A percentile compares a stretch with the other conserved stretches of the same genome.
These are phyloP conservation scores for Bradypus variegatus DNA, from an alignment of 2,797 vertebrate species.

Conservation along the genomic window DNA sequence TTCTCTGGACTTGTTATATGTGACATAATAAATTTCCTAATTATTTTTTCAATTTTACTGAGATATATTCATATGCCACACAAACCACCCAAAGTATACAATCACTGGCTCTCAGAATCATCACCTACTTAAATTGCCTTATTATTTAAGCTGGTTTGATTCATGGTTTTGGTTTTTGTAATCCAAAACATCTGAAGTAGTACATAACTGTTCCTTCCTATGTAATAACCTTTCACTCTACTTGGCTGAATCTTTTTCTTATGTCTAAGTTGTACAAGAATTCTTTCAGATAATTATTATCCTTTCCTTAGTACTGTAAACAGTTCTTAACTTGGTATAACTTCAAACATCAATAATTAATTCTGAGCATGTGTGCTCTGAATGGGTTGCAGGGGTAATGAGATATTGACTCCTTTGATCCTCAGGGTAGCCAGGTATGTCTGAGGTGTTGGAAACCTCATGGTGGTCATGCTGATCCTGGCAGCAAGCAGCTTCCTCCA, in stretches of 20 bases:
- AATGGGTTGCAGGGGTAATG: neutral
- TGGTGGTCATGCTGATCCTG: neutral
- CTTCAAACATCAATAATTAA: neutral
- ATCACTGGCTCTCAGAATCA: too few relatives aligned
- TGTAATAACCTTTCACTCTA: neutral
- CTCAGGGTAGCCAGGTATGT: neutral
- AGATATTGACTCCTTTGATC: neutral
- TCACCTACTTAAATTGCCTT: neutral
- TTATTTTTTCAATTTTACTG: neutral
- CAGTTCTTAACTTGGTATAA: conserved; percentile 6
- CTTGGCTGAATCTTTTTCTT: conserved; percentile 13
- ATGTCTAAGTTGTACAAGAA: neutral
- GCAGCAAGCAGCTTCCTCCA: neutral
- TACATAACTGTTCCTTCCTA: neutral
- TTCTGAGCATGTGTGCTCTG: neutral
- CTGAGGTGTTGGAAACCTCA: neutral
- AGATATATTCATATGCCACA: too few relatives aligned
- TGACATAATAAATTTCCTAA: neutral
- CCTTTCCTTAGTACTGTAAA: neutral
- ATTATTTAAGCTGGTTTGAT: conserved; percentile 5
- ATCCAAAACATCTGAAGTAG: neutral
- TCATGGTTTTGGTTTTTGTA: neutral
- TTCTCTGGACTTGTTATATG: neutral
- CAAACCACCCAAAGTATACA: too few relatives aligned
- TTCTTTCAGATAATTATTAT: neutral